Conservation (phyloP, 2,113 vertebrate genomes). For the Epinephelus fuscoguttatus region DNA sequence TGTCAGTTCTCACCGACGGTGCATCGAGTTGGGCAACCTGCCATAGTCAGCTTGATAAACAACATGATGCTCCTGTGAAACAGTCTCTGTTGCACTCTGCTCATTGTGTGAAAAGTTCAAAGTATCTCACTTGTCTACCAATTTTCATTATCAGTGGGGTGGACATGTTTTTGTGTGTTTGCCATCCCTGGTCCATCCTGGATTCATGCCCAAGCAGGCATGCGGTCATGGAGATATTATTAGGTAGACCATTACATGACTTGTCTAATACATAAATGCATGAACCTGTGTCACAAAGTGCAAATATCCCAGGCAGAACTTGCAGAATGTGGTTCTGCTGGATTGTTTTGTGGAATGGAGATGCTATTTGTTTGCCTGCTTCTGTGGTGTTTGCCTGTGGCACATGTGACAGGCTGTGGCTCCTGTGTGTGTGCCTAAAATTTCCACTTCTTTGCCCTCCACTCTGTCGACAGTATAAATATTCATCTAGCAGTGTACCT, state of each 20-base stretch:
- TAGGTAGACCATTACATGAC: not conserved
- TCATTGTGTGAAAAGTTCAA: constrained; percentile 3
- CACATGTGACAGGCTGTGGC: constrained; percentile 34
- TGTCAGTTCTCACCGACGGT: constrained; percentile 23
- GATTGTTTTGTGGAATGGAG: not conserved
- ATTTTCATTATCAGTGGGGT: constrained; percentile 19
- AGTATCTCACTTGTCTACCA: constrained; percentile 12
- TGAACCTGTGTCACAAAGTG: not conserved
- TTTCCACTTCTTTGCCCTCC: constrained; percentile 12
- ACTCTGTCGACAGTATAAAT: constrained; percentile 48
- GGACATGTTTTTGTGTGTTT: constrained; percentile 30
- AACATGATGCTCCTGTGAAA: constrained; percentile 9
- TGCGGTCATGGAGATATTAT: constrained; percentile 8
- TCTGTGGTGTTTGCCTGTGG: constrained; percentile 11
- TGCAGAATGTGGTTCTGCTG: not conserved
- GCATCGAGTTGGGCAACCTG: constrained; percentile 15
- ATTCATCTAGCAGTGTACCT: constrained; percentile 51
- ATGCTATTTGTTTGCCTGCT: constrained; percentile 9
- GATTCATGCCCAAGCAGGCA: not conserved
- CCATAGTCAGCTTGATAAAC: constrained; percentile 19
- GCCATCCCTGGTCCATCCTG: not conserved
- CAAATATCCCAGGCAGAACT: not conserved
- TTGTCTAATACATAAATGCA: constrained; percentile 28
- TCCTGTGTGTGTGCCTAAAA: constrained; percentile 10
- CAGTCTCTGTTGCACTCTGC: not conserved